These are phyloP conservation scores for Tribolium freemani DNA, from an alignment of 2,888 invertebrate genomes.

Conservation along the genomic window DNA sequence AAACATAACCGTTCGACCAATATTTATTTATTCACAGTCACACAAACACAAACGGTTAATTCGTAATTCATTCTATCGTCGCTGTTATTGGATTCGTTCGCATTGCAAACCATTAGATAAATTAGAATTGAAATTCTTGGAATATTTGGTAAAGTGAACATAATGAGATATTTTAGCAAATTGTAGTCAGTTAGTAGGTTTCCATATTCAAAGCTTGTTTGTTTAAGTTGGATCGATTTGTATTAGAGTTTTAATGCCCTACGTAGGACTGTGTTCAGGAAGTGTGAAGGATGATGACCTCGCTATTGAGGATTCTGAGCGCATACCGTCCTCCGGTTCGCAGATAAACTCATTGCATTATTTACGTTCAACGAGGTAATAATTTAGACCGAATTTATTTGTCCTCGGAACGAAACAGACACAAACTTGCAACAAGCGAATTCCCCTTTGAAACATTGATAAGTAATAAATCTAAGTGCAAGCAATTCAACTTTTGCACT, in stretches of 20 bases:
- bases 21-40: constrained; percentile 25
- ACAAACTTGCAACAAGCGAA: constrained; percentile 15
- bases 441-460: constrained; percentile 1
- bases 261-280: constrained; percentile 23
- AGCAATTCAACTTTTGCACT: not conserved
- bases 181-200: not conserved
- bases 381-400: constrained; percentile 22
- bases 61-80: constrained; percentile 7
- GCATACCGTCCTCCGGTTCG: constrained; percentile 6
- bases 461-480: not conserved
- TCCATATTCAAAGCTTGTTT: not conserved
- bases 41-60: constrained; percentile 15
- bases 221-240: constrained; percentile 2
- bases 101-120: constrained; percentile 5
- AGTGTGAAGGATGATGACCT: constrained; percentile 33
- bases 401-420: constrained; percentile 17
- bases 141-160: not conserved
- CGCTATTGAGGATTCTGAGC: constrained; percentile 19
- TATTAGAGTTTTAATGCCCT: constrained; percentile 2
- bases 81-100: constrained; percentile 7
- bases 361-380: constrained; percentile 21
- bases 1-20: constrained; percentile 30
- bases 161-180: constrained; percentile 3
- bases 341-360: constrained; percentile 32
- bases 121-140: constrained; percentile 13